Base-by-base conservation (phyloP, 2,113 vertebrate genomes). In the Charadrius vociferus region DNA sequence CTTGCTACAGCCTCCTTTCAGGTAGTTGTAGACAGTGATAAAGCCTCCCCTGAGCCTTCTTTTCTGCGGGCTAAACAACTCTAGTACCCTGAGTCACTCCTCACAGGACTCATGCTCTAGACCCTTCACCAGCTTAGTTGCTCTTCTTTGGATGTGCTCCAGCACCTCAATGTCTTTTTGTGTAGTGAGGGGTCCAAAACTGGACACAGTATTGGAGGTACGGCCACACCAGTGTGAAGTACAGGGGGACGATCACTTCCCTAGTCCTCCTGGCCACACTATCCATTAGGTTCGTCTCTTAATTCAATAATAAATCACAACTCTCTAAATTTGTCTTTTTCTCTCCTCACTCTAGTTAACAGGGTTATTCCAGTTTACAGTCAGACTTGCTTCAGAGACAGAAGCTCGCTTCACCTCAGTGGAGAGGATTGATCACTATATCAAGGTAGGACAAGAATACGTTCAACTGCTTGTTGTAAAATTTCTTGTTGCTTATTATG, bases 341-440 rank as follows among this genome's bases (percentile, higher is more conserved):
- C 84, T 93, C 30, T 58, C 5, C 11, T 61, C 4, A 26, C 66
- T 52, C 63, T 97, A 99, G 99, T 97, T 99, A 82, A 99, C 99
- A 24, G 99, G 99, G 4, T 97, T 99, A 70, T 99, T 99, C 98
- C 99, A 99, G 98, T 99, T 99, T 96, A 99, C 99, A 1, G 99
- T 99, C 61, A 98, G 99, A 65, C 96, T 99, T 97, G 99, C 99
- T 5, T 99, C 99, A 7, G 99, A 99, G 96, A 99, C 99, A 20
- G 99, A 99, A 97, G 99, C 99, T 91, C 99, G 99, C 66, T 99
- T 99, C 97, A 99, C 99, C 15, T 99, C 99, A 0, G 99, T 99
- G 79, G 99, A 99, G 91, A 99, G 99, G 77, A 99, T 99, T 86
- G 96, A 99, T 87, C 98, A 99, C 94, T 99, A 99, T 80, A 99